These are phyloP conservation scores for Copsychus sechellarum DNA, from an alignment of 2,113 vertebrate genomes.

Conservation along the genomic window DNA sequence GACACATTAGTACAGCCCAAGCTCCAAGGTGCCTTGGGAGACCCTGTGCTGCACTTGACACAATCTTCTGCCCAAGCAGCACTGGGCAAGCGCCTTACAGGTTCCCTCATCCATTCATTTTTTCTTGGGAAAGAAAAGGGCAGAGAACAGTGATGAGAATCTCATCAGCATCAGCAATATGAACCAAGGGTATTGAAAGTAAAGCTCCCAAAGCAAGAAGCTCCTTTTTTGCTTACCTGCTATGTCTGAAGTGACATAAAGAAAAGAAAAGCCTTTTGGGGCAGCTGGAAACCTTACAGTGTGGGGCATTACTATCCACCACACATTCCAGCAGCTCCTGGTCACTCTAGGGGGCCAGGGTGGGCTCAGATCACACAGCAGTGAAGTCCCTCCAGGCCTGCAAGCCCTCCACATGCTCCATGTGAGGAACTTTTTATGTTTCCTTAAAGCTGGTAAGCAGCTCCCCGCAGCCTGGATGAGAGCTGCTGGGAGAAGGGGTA, in stretches of 20 bases:
- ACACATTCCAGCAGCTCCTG: not conserved
- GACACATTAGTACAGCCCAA: not conserved
- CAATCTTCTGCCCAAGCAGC: not conserved
- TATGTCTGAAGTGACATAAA: not conserved
- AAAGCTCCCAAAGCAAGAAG: not conserved
- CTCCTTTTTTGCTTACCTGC: not conserved
- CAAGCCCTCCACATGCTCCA: not conserved
- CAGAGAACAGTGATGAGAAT: not conserved
- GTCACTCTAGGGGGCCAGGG: not conserved
- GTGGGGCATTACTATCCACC: too few relatives aligned
- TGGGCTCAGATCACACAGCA: not conserved
- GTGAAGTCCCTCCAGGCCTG: not conserved
- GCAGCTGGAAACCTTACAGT: not conserved
- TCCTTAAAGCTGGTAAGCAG: not conserved
- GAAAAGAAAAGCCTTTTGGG: not conserved
- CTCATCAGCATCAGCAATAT: not conserved
- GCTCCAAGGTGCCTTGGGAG: not conserved
- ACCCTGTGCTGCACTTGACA: not conserved
- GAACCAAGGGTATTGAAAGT: not conserved
- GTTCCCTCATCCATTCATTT: not conserved
- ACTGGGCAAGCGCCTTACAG: not conserved
- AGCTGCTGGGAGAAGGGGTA: not conserved
- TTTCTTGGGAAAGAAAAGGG: not conserved
- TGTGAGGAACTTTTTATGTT: not conserved
- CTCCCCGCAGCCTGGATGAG: accelerated